phyloP scores from a whole-genome alignment of 2,113 vertebrate genomes.

The Heloderma charlesbogerti region DNA sequence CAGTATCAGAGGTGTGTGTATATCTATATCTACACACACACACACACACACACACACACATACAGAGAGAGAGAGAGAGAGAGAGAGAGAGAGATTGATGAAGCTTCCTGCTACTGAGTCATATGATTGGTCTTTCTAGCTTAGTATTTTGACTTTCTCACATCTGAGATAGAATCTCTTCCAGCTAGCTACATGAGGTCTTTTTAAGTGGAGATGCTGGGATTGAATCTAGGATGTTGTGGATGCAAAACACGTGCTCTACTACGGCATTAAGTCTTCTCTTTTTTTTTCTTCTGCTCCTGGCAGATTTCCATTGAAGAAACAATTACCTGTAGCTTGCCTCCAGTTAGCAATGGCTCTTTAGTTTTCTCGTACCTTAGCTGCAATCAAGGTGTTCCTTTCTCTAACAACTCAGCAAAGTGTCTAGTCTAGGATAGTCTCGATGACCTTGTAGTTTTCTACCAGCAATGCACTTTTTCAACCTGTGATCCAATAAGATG shows the following conservation, averaged over 20 bases:
- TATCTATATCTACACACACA: too few relatives aligned
- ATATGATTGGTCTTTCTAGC: background rate
- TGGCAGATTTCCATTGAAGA: background rate
- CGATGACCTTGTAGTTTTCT: background rate
- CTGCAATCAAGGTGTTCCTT: background rate
- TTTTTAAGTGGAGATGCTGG: background rate
- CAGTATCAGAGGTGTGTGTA: too few relatives aligned
- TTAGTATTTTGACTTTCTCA: background rate
- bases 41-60: too few relatives aligned
- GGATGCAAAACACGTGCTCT: background rate
- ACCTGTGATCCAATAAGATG: background rate
- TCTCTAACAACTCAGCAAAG: background rate
- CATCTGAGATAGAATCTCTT: background rate
- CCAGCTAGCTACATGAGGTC: background rate
- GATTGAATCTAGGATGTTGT: background rate
- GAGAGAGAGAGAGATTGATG: too few relatives aligned
- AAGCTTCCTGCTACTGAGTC: background rate
- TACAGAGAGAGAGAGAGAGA: too few relatives aligned
- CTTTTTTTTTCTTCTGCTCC: slow-evolving; percentile 24
- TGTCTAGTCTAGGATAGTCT: background rate
- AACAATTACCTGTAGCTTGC: background rate
- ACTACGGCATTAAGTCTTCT: background rate
- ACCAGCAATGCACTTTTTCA: background rate
- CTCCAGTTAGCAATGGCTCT: background rate
- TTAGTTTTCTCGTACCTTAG: background rate